Base-by-base conservation (phyloP, 2,888 invertebrate genomes). In the Cancer borealis region DNA sequence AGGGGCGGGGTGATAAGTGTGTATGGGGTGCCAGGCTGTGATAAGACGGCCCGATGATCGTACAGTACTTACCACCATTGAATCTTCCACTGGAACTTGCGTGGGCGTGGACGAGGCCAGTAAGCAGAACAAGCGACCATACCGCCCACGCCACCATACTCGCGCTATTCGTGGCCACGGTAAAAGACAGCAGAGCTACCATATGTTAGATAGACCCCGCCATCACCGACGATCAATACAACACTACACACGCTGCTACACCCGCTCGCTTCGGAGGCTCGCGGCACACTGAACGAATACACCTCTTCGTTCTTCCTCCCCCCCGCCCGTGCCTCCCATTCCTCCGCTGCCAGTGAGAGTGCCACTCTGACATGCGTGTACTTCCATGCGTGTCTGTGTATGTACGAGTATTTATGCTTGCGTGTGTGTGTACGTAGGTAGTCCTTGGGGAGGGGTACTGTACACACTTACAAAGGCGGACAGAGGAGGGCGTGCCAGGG, bases 201-300 rank as follows among this genome's bases (percentile, higher is more conserved):
- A 94, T 94, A 94, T 94, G 94, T 94, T 94, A 94, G 92, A 94
- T 49, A 79, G 88, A 89, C 87, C 92, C 79, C 89, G 89, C 94
- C 94, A 94, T 94, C 84, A 49, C 93, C 30, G 73, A 60, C 94
- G 94, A 94, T 94, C 94, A 89, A 94, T 94, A 94, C 92, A 6
- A 45, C 94, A 73, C 94, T 66, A 73, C 92, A 88, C 92, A n/a
- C 88, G 26, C 92, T 21, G 89, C 92, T 79, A 47, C 60, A 88
- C 87, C 89, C 89, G 39, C 94, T 92, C 88, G 92, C 73, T 73
- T 10, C 79, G 88, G 87, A 89, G 92, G 94, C 94, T 54, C 92
- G 94, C 94, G 92, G 92, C 94, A 73, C 89, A 94, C 94, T 94
- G 93, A 91, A 54, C 46, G 89, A 30, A 30, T 14, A 10, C 30